These are phyloP conservation scores for Lamellibrachia luymesi DNA, from an alignment of 1,140 invertebrate species.

Conservation along the genomic window DNA sequence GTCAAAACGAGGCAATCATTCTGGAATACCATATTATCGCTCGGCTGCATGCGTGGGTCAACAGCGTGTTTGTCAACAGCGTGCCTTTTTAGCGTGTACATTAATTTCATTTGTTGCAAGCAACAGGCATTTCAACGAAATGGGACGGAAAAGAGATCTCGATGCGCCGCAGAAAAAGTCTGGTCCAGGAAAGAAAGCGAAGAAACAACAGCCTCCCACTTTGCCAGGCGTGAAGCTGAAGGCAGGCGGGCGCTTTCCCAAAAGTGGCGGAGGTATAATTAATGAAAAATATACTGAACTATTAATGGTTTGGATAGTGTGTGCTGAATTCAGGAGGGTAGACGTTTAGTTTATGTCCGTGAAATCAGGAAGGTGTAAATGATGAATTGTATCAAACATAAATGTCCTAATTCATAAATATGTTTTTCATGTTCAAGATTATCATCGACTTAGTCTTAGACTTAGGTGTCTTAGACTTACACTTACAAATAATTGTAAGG, in stretches of 20 bases:
- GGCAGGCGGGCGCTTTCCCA: not conserved
- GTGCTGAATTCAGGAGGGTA: too few relatives aligned
- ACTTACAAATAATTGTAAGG: too few relatives aligned
- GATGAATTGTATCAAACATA: too few relatives aligned
- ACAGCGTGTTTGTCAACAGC: not conserved
- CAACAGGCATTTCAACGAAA: not conserved
- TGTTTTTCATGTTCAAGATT: too few relatives aligned
- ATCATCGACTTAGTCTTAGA: too few relatives aligned
- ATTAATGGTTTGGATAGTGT: too few relatives aligned
- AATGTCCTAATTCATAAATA: too few relatives aligned
- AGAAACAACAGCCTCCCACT: not conserved
- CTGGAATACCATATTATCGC: not conserved
- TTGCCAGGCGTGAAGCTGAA: not conserved
- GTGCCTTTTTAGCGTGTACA: not conserved
- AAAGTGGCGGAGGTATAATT: not conserved
- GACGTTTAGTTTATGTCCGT: too few relatives aligned
- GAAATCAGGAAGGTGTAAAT: too few relatives aligned
- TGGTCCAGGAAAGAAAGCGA: not conserved
- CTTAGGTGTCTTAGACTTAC: too few relatives aligned
- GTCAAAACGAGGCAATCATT: not conserved
- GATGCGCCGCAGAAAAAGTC: not conserved
- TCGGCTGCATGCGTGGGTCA: not conserved
- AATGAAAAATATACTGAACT: too few relatives aligned
- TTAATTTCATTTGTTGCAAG: not conserved
- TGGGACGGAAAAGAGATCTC: not conserved